Base-by-base conservation (phyloP, 2,797 vertebrate species). In the Alosa sapidissima region DNA sequence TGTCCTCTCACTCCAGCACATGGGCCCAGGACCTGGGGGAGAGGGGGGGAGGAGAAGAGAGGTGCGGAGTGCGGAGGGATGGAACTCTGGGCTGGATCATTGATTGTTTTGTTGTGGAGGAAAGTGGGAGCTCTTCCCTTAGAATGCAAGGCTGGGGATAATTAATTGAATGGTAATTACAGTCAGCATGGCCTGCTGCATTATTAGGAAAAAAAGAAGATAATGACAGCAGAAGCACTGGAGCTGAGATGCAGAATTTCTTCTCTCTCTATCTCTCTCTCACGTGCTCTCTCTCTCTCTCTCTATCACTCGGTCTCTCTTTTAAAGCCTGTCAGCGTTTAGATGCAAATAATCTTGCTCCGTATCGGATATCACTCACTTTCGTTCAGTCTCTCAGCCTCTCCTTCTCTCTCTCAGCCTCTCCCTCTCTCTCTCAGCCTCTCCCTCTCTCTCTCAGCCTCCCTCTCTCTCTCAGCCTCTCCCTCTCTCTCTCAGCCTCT, bases 81-180 rank as follows among this genome's bases (percentile, higher is more conserved):
- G 19, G 72, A 19, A 90, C 81, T 41, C 41, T 81, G 62, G 85
- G 48, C 47, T 83, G 28, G 36, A 41, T 81, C 85, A 84, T 87
- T 86, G 83, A 86, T 86, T 65, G 81, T 83, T 62, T 78, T 78
- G 72, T 47, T 78, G 72, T 78, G 72, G 16, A 47, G 36, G 72
- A 45, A 21, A 45, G 72, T 3, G 36, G 16, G 72, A 45, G 72
- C 62, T 9, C 10, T 90, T 88, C 87, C 82, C 88, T 90, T 82
- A 87, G 72, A 81, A 89, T 89, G 88, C 91, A 89, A 85, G 72
- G 72, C 89, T 89, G 68, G 88, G 87, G 91, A 91, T 93, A 94
- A 94, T 94, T 93, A 93, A 94, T 93, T 92, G 86, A 94, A 91
- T 86, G 83, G 91, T 91, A 92, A 92, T 94, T 94, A 92, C 88